These are phyloP conservation scores for Catharus fuscescens DNA, from an alignment of 2,113 vertebrate genomes.

Conservation along the genomic window DNA sequence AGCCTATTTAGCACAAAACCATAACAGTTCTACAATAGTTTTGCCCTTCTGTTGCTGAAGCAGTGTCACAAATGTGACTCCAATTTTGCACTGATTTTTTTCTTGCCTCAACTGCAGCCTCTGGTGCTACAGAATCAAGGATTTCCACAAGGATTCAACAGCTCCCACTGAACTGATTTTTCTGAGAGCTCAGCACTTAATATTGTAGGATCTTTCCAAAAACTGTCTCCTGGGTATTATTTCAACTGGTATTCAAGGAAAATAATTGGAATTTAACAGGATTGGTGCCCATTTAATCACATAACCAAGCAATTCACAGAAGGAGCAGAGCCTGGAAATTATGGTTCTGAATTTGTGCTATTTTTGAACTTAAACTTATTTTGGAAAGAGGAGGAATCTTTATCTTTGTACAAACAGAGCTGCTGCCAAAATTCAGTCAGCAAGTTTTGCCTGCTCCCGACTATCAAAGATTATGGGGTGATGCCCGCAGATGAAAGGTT, in stretches of 20 bases:
- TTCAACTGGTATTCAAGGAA: not conserved
- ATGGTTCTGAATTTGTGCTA: not conserved
- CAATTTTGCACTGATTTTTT: not conserved
- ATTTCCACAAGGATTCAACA: not conserved
- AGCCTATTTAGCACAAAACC: not conserved
- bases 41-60: not conserved
- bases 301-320: not conserved
- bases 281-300: not conserved
- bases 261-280: not conserved
- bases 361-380: not conserved
- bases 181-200: not conserved
- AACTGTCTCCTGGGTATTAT: not conserved
- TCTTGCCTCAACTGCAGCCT: not conserved
- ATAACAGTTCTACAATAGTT: not conserved
- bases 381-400: not conserved
- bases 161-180: not conserved
- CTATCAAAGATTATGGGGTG: not conserved
- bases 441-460: not conserved
- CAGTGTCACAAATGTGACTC: not conserved
- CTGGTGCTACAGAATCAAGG: not conserved
- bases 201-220: not conserved
- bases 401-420: not conserved
- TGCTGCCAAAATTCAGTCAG: not conserved
- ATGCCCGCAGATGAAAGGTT: not conserved
- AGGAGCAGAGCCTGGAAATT: not conserved